Conservation (phyloP, 2,113 vertebrate species). For the Gambusia holbrooki region DNA sequence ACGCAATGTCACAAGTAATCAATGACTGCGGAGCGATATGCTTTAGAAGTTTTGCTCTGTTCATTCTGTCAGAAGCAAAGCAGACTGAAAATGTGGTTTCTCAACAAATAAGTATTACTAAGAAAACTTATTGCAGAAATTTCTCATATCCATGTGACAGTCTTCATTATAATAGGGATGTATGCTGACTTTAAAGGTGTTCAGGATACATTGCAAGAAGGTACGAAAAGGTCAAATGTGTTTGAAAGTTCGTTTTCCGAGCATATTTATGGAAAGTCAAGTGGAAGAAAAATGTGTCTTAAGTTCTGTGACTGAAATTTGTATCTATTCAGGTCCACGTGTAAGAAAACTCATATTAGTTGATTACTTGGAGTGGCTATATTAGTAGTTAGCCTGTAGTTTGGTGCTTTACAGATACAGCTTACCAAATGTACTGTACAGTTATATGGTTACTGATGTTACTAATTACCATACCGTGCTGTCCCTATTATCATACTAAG, state of each 20-base stretch:
- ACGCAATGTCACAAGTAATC: too few species aligned
- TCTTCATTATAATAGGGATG: background rate
- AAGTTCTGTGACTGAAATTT: background rate
- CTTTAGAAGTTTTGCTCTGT: too few species aligned
- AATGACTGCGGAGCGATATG: too few species aligned
- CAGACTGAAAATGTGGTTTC: background rate
- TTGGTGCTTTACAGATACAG: background rate
- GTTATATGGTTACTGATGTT: background rate
- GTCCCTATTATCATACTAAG: too few species aligned
- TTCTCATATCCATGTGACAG: background rate
- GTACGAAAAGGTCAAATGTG: background rate
- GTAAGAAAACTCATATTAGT: too few species aligned
- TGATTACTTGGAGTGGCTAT: background rate
- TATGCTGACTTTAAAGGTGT: background rate
- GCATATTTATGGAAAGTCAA: too few species aligned
- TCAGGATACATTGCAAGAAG: background rate
- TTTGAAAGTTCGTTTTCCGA: background rate
- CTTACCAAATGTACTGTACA: background rate
- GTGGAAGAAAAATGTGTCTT: background rate
- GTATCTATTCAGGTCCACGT: background rate
- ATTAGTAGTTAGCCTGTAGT: background rate
- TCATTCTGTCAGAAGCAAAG: too few species aligned
- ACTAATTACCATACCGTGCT: background rate
- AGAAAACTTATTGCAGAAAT: background rate
- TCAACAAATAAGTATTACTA: background rate